phyloP scores from a whole-genome alignment of 2,113 vertebrate species.

The Andinoacara biseriatus region DNA sequence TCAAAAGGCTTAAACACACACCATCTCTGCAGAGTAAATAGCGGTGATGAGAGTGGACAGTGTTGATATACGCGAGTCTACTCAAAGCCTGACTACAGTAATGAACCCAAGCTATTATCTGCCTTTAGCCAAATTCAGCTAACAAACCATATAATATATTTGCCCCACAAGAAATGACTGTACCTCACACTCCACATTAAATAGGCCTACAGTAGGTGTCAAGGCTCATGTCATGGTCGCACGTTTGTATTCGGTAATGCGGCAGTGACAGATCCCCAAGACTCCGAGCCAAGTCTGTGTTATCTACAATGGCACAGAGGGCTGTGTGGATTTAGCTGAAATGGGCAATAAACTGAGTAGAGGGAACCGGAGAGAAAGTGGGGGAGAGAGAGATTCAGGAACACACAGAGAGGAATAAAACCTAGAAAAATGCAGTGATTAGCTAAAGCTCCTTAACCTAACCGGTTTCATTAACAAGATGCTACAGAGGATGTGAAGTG shows the following conservation, averaged over 20 bases:
- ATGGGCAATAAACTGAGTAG: conserved; percentile 54
- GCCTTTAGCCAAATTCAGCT: conserved; percentile 31
- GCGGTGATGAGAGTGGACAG: conserved; percentile 31
- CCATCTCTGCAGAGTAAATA: conserved; percentile 27
- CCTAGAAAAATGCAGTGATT: conserved; percentile 43
- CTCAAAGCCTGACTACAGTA: conserved; percentile 22
- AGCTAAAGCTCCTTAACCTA: conserved; percentile 64
- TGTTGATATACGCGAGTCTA: conserved; percentile 6
- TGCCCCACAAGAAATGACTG: conserved; percentile 24
- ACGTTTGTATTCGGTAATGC: conserved; percentile 49
- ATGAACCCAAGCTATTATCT: conserved; percentile 37
- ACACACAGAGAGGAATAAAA: conserved; percentile 15
- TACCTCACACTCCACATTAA: conserved; percentile 31
- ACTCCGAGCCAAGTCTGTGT: conserved; percentile 46
- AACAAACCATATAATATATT: conserved; percentile 34
- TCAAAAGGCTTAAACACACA: conserved; percentile 18
- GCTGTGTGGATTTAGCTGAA: conserved; percentile 51
- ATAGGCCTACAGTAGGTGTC: conserved; percentile 49
- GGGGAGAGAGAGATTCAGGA: neutral
- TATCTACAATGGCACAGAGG: conserved; percentile 63
- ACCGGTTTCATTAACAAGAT: conserved; percentile 52
- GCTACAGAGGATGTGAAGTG: conserved; percentile 40
- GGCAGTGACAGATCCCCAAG: conserved; percentile 39
- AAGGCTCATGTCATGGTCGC: conserved; percentile 44
- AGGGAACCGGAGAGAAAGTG: neutral